A percentile compares a stretch with the other conserved stretches of the same genome.
phyloP scores from a whole-genome alignment of 2,113 vertebrate genomes.

The Charadrius vociferus region DNA sequence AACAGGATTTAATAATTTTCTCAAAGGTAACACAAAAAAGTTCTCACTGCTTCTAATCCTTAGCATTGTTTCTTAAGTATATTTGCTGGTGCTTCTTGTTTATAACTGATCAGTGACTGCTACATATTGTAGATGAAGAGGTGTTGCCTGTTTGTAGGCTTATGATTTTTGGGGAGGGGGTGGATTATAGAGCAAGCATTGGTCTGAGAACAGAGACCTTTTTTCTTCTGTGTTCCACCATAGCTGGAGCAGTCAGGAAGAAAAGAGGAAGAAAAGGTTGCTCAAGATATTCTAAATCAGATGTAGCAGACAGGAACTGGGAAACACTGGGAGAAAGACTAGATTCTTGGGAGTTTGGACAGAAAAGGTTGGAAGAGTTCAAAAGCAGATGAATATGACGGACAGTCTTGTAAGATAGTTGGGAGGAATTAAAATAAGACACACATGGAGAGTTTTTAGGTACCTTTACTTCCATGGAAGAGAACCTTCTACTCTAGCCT shows the following conservation, averaged over 20 bases:
- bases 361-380: background rate
- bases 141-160: background rate
- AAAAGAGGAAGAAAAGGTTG: background rate
- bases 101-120: background rate
- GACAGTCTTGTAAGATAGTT: background rate
- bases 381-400: background rate
- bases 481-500: background rate
- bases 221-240: background rate
- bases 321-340: background rate
- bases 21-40: background rate
- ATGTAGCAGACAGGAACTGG: background rate
- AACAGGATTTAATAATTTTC: background rate
- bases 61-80: background rate
- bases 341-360: background rate
- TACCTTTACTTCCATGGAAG: fast-evolving
- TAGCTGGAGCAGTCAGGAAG: background rate
- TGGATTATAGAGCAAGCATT: background rate
- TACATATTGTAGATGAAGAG: background rate
- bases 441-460: fast-evolving
- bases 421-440: background rate
- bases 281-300: background rate
- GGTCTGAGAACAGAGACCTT: background rate
- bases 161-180: background rate
- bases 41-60: background rate
- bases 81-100: background rate